phyloP scores from a whole-genome alignment of 2,113 vertebrate species.

The Shinisaurus crocodilurus region DNA sequence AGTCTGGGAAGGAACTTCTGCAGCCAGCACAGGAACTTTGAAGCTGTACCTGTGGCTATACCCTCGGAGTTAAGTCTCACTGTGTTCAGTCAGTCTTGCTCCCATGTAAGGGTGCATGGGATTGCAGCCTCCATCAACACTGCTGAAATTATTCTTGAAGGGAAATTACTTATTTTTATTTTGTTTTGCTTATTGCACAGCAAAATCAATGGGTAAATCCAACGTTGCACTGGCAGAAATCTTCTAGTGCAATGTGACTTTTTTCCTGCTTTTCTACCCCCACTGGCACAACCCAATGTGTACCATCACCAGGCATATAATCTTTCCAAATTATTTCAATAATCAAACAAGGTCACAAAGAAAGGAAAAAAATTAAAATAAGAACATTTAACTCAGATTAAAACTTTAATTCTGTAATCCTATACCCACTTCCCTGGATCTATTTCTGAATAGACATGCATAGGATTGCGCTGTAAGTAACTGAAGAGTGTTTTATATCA shows the following conservation, averaged over 20 bases:
- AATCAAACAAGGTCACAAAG: constrained; percentile 44
- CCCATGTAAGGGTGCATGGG: no score
- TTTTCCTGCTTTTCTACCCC: no score
- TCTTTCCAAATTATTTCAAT: constrained; percentile 58
- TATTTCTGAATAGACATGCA: not conserved
- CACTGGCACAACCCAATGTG: not conserved
- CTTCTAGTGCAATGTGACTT: no score
- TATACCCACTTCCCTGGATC: not conserved
- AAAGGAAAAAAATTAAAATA: not conserved
- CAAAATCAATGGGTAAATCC: not conserved
- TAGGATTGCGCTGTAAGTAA: not conserved
- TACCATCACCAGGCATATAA: constrained; percentile 36
- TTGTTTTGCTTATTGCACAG: constrained; percentile 10
- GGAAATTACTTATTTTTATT: constrained; percentile 56
- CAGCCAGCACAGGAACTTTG: no score
- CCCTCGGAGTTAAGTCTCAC: no score
- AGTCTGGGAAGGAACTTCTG: no score
- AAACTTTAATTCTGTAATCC: not conserved
- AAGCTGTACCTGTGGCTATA: no score
- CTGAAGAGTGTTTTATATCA: constrained; percentile 34
- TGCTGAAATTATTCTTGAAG: constrained; percentile 55
- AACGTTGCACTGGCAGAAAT: no score
- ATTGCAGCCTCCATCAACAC: constrained; percentile 20
- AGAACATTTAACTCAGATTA: constrained; percentile 12
- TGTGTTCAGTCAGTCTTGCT: no score